Conservation (phyloP, 1,140 invertebrate species). For the Lordiphosa stackelbergi region DNA sequence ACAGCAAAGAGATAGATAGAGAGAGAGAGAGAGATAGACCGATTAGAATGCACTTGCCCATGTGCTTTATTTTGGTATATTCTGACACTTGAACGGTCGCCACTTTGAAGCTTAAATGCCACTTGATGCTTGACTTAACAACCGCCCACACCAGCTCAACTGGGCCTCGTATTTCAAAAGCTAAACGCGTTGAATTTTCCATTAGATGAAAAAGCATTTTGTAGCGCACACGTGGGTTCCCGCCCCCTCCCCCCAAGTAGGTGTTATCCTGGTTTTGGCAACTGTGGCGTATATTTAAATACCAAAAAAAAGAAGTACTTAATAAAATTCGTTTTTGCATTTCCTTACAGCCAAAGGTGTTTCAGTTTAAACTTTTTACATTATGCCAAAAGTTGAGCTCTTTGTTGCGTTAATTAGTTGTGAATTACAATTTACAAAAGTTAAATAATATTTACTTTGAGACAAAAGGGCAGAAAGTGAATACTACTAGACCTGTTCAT, state of each 20-base stretch:
- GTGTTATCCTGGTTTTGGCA: constrained; percentile 32
- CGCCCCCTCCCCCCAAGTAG: background rate
- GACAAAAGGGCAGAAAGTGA: too few species aligned
- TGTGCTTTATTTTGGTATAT: constrained; percentile 5
- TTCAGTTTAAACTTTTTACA: too few species aligned
- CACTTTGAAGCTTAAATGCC: constrained; percentile 42
- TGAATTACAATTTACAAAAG: too few species aligned
- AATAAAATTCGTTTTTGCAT: too few species aligned
- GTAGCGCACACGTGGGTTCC: constrained; percentile 47
- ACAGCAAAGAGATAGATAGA: too few species aligned
- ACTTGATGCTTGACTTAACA: constrained; percentile 33
- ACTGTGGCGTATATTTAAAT: constrained; percentile 7
- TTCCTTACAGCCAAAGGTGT: too few species aligned
- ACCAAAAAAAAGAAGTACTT: too few species aligned
- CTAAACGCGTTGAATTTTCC: constrained; percentile 59
- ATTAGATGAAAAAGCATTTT: constrained; percentile 67
- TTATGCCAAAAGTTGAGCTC: too few species aligned
- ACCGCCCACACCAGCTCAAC: constrained; percentile 6
- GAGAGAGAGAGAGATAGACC: too few species aligned
- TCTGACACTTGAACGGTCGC: constrained; percentile 23
- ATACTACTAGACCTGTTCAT: too few species aligned
- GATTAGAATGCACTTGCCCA: constrained; percentile 8
- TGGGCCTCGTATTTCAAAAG: constrained; percentile 41
- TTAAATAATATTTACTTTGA: too few species aligned
- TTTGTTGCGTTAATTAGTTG: too few species aligned